A percentile compares a stretch with the other conserved stretches of the same genome.
Conservation (phyloP, 2,113 vertebrate genomes). For the Notechis scutatus region DNA sequence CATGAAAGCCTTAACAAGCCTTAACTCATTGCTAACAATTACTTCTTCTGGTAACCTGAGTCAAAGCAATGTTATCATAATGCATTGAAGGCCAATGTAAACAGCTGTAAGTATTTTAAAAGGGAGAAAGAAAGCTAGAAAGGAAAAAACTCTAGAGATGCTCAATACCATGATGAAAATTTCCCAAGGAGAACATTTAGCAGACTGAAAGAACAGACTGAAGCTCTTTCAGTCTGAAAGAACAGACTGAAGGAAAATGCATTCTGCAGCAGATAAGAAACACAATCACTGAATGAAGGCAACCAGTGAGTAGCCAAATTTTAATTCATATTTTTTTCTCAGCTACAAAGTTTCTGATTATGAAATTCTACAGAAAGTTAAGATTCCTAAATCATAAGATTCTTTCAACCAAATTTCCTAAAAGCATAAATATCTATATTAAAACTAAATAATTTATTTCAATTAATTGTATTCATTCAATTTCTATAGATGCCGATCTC, state of each 20-base stretch:
- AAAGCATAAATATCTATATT: not conserved
- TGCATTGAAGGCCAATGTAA: not conserved
- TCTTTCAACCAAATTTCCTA: not conserved
- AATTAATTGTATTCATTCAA: not conserved
- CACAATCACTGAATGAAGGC: not conserved
- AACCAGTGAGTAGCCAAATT: not conserved
- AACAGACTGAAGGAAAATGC: not conserved
- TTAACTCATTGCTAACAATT: not conserved
- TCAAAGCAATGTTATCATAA: conserved; percentile 11
- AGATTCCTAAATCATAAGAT: not conserved
- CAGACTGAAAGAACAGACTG: not conserved
- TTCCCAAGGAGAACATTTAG: not conserved
- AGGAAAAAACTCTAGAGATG: not conserved
- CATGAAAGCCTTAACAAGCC: not conserved
- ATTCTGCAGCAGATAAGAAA: not conserved
- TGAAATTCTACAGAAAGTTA: not conserved
- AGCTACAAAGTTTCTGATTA: not conserved
- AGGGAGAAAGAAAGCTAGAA: not conserved
- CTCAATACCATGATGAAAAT: not conserved
- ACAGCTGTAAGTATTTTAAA: not conserved
- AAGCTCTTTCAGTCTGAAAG: not conserved
- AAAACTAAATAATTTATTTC: not conserved
- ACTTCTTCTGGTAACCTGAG: not conserved
- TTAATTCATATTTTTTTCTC: not conserved
- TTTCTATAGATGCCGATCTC: not conserved